Conservation (phyloP, 2,113 vertebrate species). For the Eulemur rufifrons region DNA sequence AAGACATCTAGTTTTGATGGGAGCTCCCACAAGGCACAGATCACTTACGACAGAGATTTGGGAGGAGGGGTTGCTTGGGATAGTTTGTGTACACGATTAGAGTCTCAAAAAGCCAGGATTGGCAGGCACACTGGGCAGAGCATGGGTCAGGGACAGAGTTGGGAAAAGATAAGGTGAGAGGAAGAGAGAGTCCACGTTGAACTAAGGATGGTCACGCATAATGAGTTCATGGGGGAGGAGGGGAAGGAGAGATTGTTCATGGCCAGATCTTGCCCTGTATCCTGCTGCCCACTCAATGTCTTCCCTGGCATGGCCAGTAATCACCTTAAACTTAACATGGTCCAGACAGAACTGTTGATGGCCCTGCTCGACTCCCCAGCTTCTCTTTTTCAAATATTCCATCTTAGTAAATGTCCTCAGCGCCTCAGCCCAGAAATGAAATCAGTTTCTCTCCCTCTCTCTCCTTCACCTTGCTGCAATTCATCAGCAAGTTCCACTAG, state of each 20-base stretch:
- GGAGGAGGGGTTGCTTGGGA: not conserved
- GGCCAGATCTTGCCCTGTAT: not conserved
- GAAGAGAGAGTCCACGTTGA: not conserved
- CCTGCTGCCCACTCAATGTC: not conserved
- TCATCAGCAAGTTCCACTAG: not conserved
- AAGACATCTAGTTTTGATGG: not conserved
- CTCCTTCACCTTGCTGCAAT: not conserved
- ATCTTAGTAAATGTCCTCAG: not conserved
- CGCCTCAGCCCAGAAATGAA: not conserved
- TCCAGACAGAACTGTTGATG: not conserved
- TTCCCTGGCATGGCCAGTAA: not conserved
- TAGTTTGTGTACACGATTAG: not conserved
- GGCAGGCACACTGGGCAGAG: not conserved
- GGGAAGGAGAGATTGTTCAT: not conserved
- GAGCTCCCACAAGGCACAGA: not conserved
- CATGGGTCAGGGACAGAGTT: not conserved
- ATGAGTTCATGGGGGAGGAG: not conserved
- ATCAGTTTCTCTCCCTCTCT: not conserved
- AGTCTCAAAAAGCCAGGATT: not conserved
- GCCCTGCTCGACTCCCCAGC: not conserved
- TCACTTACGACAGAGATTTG: not conserved
- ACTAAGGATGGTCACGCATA: not conserved
- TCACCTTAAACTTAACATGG: not conserved
- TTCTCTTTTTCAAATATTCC: not conserved
- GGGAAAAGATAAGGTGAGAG: not conserved